These are phyloP conservation scores for Meloidogyne exigua DNA, from an alignment of 1,140 invertebrate genomes.

Conservation along the genomic window DNA sequence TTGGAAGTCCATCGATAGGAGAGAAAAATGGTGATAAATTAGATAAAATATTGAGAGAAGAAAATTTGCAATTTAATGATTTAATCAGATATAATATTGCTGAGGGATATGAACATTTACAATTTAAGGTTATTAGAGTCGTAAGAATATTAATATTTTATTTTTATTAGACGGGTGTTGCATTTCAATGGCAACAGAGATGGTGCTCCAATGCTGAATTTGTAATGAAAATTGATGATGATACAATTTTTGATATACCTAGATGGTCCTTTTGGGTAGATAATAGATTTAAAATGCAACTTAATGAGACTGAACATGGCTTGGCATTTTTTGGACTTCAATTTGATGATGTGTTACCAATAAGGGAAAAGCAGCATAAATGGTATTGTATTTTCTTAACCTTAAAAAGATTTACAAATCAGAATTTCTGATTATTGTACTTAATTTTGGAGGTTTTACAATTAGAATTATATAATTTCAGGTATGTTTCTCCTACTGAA, in stretches of 20 bases:
- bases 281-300: conserved; percentile 22
- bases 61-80: conserved; percentile 6
- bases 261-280: conserved; percentile 15
- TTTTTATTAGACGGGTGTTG: conserved; percentile 9
- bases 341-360: background rate
- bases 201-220: conserved; percentile 11
- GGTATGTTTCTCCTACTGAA: background rate
- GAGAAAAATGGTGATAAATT: background rate
- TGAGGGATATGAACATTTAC: conserved; percentile 13
- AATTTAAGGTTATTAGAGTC: conserved; percentile 7
- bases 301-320: background rate
- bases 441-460: too few relatives aligned
- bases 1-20: background rate
- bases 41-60: background rate
- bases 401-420: background rate
- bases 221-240: conserved; percentile 24
- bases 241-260: conserved; percentile 18
- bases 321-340: background rate
- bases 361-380: background rate
- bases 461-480: background rate
- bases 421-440: background rate
- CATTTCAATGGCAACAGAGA: conserved; percentile 26
- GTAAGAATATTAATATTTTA: background rate
- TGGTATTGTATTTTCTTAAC: background rate
- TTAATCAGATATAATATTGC: background rate